phyloP scores from a whole-genome alignment of 2,113 vertebrate species.

The Macrotus californicus region DNA sequence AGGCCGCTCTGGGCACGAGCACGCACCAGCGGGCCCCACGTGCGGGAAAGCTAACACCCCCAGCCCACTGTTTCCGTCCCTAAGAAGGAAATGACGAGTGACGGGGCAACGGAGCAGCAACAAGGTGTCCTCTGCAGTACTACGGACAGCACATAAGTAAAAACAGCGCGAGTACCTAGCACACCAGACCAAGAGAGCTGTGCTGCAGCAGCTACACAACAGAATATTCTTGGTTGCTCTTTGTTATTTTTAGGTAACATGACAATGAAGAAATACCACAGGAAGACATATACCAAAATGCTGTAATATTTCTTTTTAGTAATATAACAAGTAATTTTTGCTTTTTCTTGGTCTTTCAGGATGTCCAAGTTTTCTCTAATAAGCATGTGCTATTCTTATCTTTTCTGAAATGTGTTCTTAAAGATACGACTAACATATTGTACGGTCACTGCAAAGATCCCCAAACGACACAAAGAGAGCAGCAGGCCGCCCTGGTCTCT shows the following conservation, averaged over 20 bases:
- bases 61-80: neutral
- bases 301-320: neutral
- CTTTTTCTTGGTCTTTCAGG: neutral
- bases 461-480: neutral
- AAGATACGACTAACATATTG: neutral
- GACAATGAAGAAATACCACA: neutral
- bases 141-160: fast-evolving
- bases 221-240: neutral
- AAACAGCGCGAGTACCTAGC: neutral
- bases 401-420: neutral
- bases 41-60: fast-evolving
- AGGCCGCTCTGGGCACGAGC: fast-evolving
- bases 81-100: neutral
- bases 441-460: neutral
- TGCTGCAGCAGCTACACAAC: fast-evolving
- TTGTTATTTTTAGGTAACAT: neutral
- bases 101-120: fast-evolving
- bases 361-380: neutral
- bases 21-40: fast-evolving
- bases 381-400: neutral
- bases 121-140: neutral
- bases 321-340: neutral
- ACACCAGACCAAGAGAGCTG: no score
- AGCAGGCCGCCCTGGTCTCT: neutral
- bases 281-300: neutral